These are phyloP conservation scores for Oreochromis spilurus DNA, from an alignment of 2,113 vertebrate genomes.

Conservation along the genomic window DNA sequence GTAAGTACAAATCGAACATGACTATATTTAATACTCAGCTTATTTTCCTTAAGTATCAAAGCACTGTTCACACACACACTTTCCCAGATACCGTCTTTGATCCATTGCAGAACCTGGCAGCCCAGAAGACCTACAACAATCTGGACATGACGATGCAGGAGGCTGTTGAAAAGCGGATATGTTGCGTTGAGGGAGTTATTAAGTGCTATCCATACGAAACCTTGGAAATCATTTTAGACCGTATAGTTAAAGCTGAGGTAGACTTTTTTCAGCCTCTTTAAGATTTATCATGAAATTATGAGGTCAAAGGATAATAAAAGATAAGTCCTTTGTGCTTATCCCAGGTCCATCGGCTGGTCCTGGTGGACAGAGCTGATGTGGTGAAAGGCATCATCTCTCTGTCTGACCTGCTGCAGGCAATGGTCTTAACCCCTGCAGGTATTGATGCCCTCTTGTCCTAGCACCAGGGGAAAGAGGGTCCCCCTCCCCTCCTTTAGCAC, in stretches of 20 bases:
- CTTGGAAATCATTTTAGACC: constrained; percentile 81
- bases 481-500: not conserved
- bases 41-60: not conserved
- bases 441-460: constrained; percentile 87
- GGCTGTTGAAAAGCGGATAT: constrained; percentile 69
- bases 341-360: constrained; percentile 94
- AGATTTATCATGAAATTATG: not conserved
- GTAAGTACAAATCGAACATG: constrained; percentile 74
- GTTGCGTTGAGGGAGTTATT: constrained; percentile 85
- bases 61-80: not conserved
- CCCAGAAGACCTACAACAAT: constrained; percentile 89
- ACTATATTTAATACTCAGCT: fast-evolving
- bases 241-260: constrained; percentile 86
- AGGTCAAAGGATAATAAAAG: not conserved
- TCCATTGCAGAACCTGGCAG: constrained; percentile 78
- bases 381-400: constrained; percentile 90
- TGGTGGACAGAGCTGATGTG: constrained; percentile 81
- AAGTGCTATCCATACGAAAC: constrained; percentile 86
- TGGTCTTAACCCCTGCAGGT: constrained; percentile 90
- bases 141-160: constrained; percentile 86
- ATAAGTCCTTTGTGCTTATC: not conserved
- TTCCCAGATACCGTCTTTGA: not conserved
- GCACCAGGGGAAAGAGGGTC: not conserved
- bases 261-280: not conserved
- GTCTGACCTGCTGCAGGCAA: constrained; percentile 93